A percentile compares a stretch with the other conserved stretches of the same genome.
Conservation (phyloP, 2,797 vertebrate species). For the Coluber constrictor region DNA sequence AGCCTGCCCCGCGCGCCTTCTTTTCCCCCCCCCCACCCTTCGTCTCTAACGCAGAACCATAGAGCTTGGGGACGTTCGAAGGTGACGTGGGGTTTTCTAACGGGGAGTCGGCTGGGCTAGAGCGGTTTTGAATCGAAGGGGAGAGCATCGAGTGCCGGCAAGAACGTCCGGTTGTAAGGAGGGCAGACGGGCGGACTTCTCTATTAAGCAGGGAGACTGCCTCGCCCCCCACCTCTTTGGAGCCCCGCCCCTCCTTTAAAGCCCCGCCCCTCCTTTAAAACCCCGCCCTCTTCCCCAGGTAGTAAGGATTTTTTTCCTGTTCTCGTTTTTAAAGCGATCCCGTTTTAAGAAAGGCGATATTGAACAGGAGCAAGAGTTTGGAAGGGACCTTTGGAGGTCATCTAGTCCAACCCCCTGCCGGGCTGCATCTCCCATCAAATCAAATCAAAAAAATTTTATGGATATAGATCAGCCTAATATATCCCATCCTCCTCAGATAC, state of each 20-base stretch:
- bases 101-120: neutral
- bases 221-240: neutral
- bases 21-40: fast-evolving
- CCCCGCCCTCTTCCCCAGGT: neutral
- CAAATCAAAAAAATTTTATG: too few species aligned
- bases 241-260: neutral
- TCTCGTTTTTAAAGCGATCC: neutral
- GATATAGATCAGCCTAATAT: too few species aligned
- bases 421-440: too few species aligned
- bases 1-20: slow-evolving; percentile 1
- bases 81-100: neutral
- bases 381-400: too few species aligned
- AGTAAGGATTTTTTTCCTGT: neutral
- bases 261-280: neutral
- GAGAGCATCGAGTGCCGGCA: too few species aligned
- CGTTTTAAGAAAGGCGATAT: neutral
- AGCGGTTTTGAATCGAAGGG: neutral
- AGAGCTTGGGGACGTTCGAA: neutral
- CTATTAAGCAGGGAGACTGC: neutral
- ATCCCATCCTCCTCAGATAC: too few species aligned
- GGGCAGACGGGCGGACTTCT: neutral
- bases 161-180: neutral
- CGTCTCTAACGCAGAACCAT: fast-evolving
- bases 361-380: too few species aligned
- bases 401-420: too few species aligned